Base-by-base conservation (phyloP, 2,797 vertebrate genomes). In the Xiphophorus birchmanni region DNA sequence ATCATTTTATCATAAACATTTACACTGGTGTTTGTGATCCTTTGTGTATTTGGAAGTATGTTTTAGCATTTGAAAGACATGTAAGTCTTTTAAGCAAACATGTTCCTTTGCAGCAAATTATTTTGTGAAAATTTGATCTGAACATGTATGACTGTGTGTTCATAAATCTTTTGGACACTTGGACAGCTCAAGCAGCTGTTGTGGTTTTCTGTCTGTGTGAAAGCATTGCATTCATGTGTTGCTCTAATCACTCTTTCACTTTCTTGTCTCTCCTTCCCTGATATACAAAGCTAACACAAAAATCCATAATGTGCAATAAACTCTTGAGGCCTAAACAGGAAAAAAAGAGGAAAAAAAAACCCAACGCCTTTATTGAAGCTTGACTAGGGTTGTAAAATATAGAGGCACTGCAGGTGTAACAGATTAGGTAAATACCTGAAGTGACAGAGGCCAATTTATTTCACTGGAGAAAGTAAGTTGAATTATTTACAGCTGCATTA, bases 401-500 rank as follows among this genome's bases (percentile, higher is more conserved):
- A 26, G 75, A 80, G 71, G 73, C 3, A 8, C 45, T 86, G 77
- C 81, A 90, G 91, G 77, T 90, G 80, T 78, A 89, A 86, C 88
- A 85, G 88, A 91, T 90, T 87, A 88, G 79, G 77, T 83, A 89
- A 92, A 91, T 90, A 89, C 76, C 42, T 52, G 74, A 90, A 87
- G 81, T 91, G 85, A 91, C 92, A 91, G 83, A 81, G 75, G 80
- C 73, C 82, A 88, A 91, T 92, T 91, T 79, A 86, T 92, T 90
- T 89, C 8, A 56, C 73, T 26, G 48, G 74, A 91, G 87, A 88
- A 88, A 86, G 65, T 60, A 84, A 73, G 67, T 81, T 89, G 75
- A 89, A 89, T 91, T 89, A 91, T 93, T 91, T 90, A 91, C 81
- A 82, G 74, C 17, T 86, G 80, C 88, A 91, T 93, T 88, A 89